phyloP scores from a whole-genome alignment of 2,888 invertebrate species.

The Lithophane socia region DNA sequence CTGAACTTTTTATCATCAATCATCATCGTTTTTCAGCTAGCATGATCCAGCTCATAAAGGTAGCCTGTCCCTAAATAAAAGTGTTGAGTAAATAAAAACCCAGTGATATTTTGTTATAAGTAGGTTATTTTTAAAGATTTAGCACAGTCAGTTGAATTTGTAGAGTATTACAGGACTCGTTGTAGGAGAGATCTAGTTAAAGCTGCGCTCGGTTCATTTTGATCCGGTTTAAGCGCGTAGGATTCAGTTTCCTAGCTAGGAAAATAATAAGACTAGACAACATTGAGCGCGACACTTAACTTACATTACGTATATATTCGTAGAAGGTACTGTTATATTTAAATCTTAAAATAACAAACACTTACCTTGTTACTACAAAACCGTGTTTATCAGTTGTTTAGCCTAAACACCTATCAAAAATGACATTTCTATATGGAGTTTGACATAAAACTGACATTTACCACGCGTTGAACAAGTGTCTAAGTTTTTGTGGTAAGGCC shows the following conservation, averaged over 20 bases:
- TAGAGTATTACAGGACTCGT: conserved; percentile 72
- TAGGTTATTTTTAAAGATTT: conserved; percentile 68
- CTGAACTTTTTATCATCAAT: background rate
- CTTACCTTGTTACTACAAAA: no score
- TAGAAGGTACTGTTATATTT: conserved; percentile 21
- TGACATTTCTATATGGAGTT: no score
- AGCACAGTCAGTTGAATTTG: conserved; percentile 69
- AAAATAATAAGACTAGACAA: conserved; percentile 73
- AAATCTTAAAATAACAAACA: conserved; percentile 8
- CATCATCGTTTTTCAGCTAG: background rate
- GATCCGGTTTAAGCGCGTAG: conserved; percentile 78
- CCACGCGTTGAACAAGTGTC: no score
- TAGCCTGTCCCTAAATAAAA: background rate
- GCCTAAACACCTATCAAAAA: no score
- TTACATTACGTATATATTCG: conserved; percentile 57
- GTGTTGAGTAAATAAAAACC: conserved; percentile 26
- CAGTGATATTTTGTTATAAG: conserved; percentile 50
- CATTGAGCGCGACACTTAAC: conserved; percentile 60
- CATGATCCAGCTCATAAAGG: background rate
- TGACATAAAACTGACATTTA: no score
- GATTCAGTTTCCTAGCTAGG: conserved; percentile 72
- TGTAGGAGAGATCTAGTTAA: conserved; percentile 76
- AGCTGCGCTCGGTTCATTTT: conserved; percentile 73
- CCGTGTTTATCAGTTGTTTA: no score
- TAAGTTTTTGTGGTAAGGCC: no score